Evolutionary conservation across 2,113 vertebrate genomes (phyloP).

Genomic region (Girardinichthys multiradiatus): DNA sequence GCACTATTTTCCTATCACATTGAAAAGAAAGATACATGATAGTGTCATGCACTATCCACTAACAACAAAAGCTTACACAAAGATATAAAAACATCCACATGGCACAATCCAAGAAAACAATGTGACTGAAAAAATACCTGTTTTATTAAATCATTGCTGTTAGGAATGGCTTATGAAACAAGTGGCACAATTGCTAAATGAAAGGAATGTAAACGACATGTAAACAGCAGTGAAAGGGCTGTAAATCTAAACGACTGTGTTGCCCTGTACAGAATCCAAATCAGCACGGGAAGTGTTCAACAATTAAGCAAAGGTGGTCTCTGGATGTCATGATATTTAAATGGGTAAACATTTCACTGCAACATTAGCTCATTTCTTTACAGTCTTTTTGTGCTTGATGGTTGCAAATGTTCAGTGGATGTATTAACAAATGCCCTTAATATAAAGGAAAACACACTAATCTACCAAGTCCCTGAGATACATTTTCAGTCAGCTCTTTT

Average conservation of each 20-base stretch:
- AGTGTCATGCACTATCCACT: neutral
- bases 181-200: slow-evolving; percentile 20
- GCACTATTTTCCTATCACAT: too few relatives aligned
- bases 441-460: neutral
- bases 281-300: slow-evolving; percentile 29
- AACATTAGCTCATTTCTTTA: slow-evolving; percentile 3
- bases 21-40: too few relatives aligned
- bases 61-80: neutral
- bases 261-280: slow-evolving; percentile 19
- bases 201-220: slow-evolving; percentile 41
- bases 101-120: neutral
- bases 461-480: neutral
- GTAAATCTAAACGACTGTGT: slow-evolving; percentile 49
- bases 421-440: neutral
- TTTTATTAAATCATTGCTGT: neutral
- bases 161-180: neutral
- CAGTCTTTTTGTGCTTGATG: neutral
- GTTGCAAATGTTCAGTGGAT: neutral
- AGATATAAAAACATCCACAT: slow-evolving; percentile 2
- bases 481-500: neutral
- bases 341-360: slow-evolving; percentile 17
- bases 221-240: slow-evolving; percentile 44
- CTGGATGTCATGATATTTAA: slow-evolving; percentile 10
- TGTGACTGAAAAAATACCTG: neutral
- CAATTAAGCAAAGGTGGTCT: slow-evolving; percentile 31